Base-by-base conservation (phyloP, 1,140 invertebrate genomes). In the Centruroides sculpturatus region DNA sequence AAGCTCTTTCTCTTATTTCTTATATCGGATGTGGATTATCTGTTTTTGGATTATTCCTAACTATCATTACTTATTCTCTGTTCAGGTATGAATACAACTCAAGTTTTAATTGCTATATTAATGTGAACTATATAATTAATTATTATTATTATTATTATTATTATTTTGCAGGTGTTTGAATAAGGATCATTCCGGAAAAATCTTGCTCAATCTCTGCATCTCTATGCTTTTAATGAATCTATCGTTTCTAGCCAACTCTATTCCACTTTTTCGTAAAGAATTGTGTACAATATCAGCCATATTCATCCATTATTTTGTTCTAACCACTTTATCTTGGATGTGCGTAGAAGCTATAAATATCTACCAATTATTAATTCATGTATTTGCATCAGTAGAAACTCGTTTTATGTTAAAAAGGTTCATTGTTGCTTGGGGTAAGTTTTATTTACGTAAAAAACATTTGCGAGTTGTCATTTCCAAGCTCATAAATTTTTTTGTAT, bases 271-370 rank as follows among this genome's bases (percentile, higher is more conserved):
- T 8, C 41, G 41, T 41, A 41, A 41, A 8, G 41, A 41, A 41
- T 64, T 63, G 3, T 77, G 76, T 64, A 68, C 68, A 6, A 62
- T 64, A 6, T 68, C 73, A 35, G 73, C 74, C 13, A 66, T 76
- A 11, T 56, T 75, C 5, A 68, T 78, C n/a, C 78, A 80, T 60
- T 79, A 78, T 66, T 75, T 78, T 60, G 65, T 79, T 41, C 61
- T 79, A 47, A 71, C 75, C 5, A 75, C 77, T 13, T 66, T 81
- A 47, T 67, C 72, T 54, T 81, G 79, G 79, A 80, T 80, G 78
- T 68, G 76, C 48, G 72, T 79, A 5, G 78, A 81, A 61, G 79
- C 77, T 4, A 64, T 75, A 35, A 75, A 79, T 65, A 80, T 80
- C 77, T 79, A 79, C 67, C 77, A 78, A 46, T 69, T 80, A 9